phyloP scores from a whole-genome alignment of 2,888 invertebrate genomes.

The Philereme vetulata region DNA sequence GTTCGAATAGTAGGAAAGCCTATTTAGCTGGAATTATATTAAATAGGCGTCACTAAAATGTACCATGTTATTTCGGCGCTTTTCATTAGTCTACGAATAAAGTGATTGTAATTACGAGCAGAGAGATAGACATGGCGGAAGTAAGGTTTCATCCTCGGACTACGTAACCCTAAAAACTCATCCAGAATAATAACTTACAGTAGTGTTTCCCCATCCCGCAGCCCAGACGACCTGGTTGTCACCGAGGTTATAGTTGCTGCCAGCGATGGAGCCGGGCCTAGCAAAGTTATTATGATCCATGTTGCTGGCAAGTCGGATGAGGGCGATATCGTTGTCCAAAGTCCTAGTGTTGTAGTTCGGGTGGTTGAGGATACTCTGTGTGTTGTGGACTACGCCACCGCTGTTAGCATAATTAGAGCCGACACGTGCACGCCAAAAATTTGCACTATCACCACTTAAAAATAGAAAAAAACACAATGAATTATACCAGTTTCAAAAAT shows the following conservation, averaged over 20 bases:
- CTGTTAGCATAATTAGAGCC: slow-evolving; percentile 56
- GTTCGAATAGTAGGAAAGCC: too few relatives aligned
- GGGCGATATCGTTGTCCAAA: slow-evolving; percentile 50
- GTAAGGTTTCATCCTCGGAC: too few relatives aligned
- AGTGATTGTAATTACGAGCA: too few relatives aligned
- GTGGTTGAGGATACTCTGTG: slow-evolving; percentile 46
- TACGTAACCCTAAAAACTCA: too few relatives aligned
- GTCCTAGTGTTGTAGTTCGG: slow-evolving; percentile 50
- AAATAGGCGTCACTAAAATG: too few relatives aligned
- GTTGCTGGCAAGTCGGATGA: slow-evolving; percentile 42
- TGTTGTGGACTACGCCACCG: slow-evolving; percentile 51
- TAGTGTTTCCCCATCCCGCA: slow-evolving; percentile 60
- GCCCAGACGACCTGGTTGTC: slow-evolving; percentile 59
- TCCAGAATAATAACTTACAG: slow-evolving; percentile 44
- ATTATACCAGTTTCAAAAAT: not conserved
- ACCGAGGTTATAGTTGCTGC: slow-evolving; percentile 49
- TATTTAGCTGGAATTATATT: too few relatives aligned
- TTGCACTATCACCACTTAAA: slow-evolving; percentile 38
- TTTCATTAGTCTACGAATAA: too few relatives aligned
- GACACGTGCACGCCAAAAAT: slow-evolving; percentile 52
- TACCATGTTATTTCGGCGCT: too few relatives aligned
- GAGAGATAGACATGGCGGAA: too few relatives aligned
- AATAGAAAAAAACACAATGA: slow-evolving; percentile 21
- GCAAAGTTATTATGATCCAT: slow-evolving; percentile 31
- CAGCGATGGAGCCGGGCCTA: slow-evolving; percentile 37